Conservation (phyloP, 2,888 invertebrate genomes). For the Spodoptera littoralis region DNA sequence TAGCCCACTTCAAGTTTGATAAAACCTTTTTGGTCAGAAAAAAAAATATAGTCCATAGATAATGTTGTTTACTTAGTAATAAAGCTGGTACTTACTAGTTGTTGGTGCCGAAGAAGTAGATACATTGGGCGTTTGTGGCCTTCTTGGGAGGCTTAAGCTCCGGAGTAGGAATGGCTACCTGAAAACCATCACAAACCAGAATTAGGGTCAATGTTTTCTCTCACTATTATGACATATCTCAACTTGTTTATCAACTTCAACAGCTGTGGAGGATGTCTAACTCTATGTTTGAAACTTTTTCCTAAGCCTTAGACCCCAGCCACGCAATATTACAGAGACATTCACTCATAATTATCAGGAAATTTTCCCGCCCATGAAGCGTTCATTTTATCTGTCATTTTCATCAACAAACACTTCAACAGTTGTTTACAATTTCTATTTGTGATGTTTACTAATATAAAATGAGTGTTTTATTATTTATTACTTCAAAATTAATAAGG, state of each 20-base stretch:
- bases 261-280: neutral
- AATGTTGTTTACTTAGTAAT: constrained; percentile 26
- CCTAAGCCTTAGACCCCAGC: constrained; percentile 23
- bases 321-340: constrained; percentile 50
- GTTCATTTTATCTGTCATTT: constrained; percentile 45
- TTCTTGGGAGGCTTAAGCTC: constrained; percentile 93
- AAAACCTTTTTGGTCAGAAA: too few relatives aligned
- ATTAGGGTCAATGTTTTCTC: constrained; percentile 64
- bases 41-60: too few relatives aligned
- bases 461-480: constrained; percentile 31
- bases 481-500: constrained; percentile 60
- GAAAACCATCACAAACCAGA: constrained; percentile 72
- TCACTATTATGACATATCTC: constrained; percentile 21
- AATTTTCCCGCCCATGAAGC: constrained; percentile 73
- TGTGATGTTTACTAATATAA: constrained; percentile 17
- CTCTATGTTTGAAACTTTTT: neutral
- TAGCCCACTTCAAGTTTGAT: too few relatives aligned
- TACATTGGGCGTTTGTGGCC: constrained; percentile 93
- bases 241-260: constrained; percentile 25
- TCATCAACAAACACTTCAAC: constrained; percentile 48
- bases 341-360: constrained; percentile 54
- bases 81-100: constrained; percentile 94
- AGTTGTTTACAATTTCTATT: constrained; percentile 42
- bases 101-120: constrained; percentile 98
- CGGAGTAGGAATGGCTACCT: constrained; percentile 95